These are phyloP conservation scores for Brachionus rubens DNA, from an alignment of 1,140 invertebrate genomes.

Conservation along the genomic window DNA sequence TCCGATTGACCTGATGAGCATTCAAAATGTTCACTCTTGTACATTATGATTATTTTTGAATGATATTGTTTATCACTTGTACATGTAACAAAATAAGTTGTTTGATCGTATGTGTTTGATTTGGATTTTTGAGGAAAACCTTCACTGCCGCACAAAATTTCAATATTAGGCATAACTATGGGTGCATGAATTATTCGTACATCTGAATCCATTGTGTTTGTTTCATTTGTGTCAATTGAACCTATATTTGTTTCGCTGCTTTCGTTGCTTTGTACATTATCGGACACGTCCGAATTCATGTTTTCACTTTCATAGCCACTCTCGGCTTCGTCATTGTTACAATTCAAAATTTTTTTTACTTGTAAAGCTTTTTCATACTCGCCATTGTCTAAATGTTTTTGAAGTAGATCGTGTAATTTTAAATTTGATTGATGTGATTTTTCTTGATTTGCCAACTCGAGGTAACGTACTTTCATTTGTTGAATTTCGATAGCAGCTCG, in stretches of 20 bases:
- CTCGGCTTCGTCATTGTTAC: slow-evolving; percentile 1
- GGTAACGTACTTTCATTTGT: slow-evolving; percentile 1
- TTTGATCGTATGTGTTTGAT: neutral
- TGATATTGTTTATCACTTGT: slow-evolving; percentile 2
- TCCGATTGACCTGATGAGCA: neutral
- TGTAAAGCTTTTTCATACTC: slow-evolving; percentile 10
- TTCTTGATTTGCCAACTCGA: slow-evolving; percentile 8
- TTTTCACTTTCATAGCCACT: slow-evolving; percentile 29
- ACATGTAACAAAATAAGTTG: slow-evolving; percentile 34
- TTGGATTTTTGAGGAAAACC: neutral
- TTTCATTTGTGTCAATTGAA: neutral
- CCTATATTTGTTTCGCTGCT: neutral
- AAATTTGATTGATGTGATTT: neutral
- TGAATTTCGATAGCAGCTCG: slow-evolving; percentile 2
- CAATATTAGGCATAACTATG: neutral
- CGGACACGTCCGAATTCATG: neutral
- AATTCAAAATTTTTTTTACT: slow-evolving; percentile 12
- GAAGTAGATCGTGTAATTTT: neutral
- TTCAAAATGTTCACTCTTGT: slow-evolving; percentile 8
- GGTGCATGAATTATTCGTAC: too few species aligned
- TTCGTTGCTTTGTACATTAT: neutral
- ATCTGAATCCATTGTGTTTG: neutral
- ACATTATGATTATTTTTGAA: slow-evolving; percentile 15
- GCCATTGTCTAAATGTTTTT: slow-evolving; percentile 12
- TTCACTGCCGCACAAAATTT: neutral